Base-by-base conservation (phyloP, 2,113 vertebrate genomes). In the Hiodon alosoides region DNA sequence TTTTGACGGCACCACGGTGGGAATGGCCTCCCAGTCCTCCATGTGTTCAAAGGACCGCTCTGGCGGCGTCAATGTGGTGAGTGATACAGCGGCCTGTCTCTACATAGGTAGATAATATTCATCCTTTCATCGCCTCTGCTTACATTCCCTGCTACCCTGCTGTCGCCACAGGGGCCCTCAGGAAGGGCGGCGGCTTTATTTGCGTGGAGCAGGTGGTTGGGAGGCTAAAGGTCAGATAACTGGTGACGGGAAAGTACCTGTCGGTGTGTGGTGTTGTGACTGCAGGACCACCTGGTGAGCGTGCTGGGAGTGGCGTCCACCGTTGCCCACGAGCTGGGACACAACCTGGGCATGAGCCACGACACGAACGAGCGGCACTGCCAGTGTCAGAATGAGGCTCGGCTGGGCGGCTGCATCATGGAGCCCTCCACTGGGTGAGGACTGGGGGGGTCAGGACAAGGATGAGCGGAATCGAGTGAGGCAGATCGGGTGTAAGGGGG, bases 321-420 rank as follows among this genome's bases (percentile, higher is more conserved):
- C 0, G 86, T 98, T 0, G 96, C 96, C 0, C 97, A 98, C 0
- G 95, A 97, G 80, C 83, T 98, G 0, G 97, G 97, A 4, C 97
- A 98, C 81, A 98, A 95, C 84, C 85, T 98, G 73, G 96, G 96
- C 67, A 91, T 98, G 88, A 90, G 80, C 67, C 96, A 98, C 0
- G 94, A 96, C 78, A 73, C 88, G 0, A 6, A 84, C 0, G 87
- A 91, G 0, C 92, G 91, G 2, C 82, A 66, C 75, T 98, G 96
- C 7, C 75, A 84, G 1, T 95, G 95, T 54, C 88, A 88, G 10
- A 91, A 77, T 4, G 93, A 94, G 0, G 83, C 83, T 0, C 91
- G 92, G 0, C 87, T 93, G 13, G 94, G 94, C 0, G 92, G 92
- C 72, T 98, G 97, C 86, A 98, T 98, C 90, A 98, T 98, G 97